Percentiles rank a stretch among this genome's conserved stretches.
Evolutionary conservation across 23 tunicate species (phyloP).

Genomic region (Oikopleura albicans): DNA sequence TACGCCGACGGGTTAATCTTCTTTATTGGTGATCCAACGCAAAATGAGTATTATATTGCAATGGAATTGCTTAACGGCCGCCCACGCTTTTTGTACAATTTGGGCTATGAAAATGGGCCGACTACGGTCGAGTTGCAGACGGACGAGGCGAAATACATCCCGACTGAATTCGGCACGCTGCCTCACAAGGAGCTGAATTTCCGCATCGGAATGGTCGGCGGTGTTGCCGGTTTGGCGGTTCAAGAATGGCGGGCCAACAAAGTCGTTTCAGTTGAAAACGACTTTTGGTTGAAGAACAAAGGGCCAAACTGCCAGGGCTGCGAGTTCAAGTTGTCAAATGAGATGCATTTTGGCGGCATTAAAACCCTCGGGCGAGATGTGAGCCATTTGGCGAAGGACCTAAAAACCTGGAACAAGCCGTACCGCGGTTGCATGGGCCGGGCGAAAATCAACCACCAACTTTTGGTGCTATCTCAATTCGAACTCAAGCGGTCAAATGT

Average conservation of each 20-base stretch:
- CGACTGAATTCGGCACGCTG: background rate
- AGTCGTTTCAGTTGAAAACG: conserved; percentile 6
- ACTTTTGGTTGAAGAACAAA: background rate
- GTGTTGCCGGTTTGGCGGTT: conserved; percentile 12
- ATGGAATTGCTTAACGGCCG: conserved; percentile 47
- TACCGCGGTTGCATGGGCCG: background rate
- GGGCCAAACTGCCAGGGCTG: background rate
- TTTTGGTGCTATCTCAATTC: background rate
- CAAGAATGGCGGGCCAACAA: background rate
- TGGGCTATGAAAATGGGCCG: conserved; percentile 39
- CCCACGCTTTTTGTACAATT: conserved; percentile 38
- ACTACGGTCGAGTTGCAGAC: background rate
- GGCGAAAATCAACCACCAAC: background rate
- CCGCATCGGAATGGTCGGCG: conserved; percentile 15
- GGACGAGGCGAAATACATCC: conserved; percentile 1
- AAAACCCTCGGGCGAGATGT: background rate
- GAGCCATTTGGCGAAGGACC: background rate
- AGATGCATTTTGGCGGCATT: background rate
- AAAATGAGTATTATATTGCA: conserved; percentile 54
- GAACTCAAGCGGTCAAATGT: background rate
- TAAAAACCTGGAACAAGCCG: background rate
- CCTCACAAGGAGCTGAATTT: background rate
- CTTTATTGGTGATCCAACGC: conserved; percentile 3
- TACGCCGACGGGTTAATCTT: conserved; percentile 1
- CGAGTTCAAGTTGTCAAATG: background rate